These are phyloP conservation scores for Coturnix japonica DNA, from an alignment of 2,113 vertebrate species.

Conservation along the genomic window DNA sequence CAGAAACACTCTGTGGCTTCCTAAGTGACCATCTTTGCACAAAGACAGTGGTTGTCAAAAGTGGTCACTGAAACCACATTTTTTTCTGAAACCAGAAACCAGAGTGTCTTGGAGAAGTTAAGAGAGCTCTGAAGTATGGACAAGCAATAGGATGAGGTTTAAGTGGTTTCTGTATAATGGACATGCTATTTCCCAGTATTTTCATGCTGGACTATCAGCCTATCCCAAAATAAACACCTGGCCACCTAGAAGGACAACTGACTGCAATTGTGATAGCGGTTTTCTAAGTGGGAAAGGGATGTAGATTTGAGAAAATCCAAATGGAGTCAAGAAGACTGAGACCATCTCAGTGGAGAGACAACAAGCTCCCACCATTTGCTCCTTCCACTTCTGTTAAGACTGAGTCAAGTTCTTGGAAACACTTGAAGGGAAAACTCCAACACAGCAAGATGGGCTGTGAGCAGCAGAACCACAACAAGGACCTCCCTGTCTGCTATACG, in stretches of 20 bases:
- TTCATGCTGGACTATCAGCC: neutral
- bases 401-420: slow-evolving; percentile 51
- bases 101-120: neutral
- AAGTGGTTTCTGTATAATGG: neutral
- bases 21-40: neutral
- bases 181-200: accelerated
- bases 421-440: slow-evolving; percentile 52
- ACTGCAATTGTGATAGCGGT: neutral
- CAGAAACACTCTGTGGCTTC: neutral
- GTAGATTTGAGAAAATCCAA: neutral
- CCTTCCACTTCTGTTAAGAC: slow-evolving; percentile 1
- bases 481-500: slow-evolving; percentile 54
- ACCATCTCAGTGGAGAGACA: neutral
- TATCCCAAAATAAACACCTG: slow-evolving; percentile 29
- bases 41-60: neutral
- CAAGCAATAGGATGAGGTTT: neutral
- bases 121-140: neutral
- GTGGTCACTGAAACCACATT: neutral
- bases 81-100: neutral
- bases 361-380: slow-evolving; percentile 29
- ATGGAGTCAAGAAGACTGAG: neutral
- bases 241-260: neutral
- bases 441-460: slow-evolving; percentile 29
- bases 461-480: slow-evolving; percentile 64
- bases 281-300: neutral